phyloP scores from a whole-genome alignment of 2,797 vertebrate species.

The Sebastes dallii region DNA sequence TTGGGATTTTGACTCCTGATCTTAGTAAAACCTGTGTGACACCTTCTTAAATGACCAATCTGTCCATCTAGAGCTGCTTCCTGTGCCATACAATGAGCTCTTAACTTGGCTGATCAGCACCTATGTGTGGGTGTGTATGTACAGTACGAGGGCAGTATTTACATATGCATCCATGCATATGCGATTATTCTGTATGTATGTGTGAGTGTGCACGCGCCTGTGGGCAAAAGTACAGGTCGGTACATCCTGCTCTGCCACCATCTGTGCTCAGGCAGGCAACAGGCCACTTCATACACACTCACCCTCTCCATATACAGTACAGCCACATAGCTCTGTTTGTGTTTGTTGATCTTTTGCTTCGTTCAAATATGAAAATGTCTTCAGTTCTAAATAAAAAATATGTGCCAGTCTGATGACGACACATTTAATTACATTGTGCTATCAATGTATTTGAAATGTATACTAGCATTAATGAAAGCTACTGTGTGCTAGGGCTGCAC shows the following conservation, averaged over 20 bases:
- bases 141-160: conserved; percentile 34
- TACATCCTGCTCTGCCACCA: conserved; percentile 83
- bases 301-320: conserved; percentile 35
- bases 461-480: background rate
- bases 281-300: conserved; percentile 68
- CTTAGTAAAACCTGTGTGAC: conserved; percentile 17
- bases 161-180: conserved; percentile 65
- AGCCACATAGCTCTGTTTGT: conserved; percentile 29
- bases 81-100: conserved; percentile 45
- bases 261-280: conserved; percentile 82
- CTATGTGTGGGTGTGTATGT: conserved; percentile 37
- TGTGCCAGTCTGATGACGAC: background rate
- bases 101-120: conserved; percentile 41
- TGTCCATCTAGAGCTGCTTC: conserved; percentile 23
- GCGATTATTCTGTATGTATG: conserved; percentile 40
- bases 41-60: conserved; percentile 12
- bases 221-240: conserved; percentile 73
- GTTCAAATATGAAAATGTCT: background rate
- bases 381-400: background rate
- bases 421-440: background rate
- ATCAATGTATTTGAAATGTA: background rate
- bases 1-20: conserved; percentile 16
- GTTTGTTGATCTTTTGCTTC: background rate
- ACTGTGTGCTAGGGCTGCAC: background rate
- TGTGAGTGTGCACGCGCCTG: conserved; percentile 21